Evolutionary conservation across 2,888 invertebrate genomes (phyloP), one percentile per base, ranked within the genome.

Genomic region (Cerceris rybyensis): DNA sequence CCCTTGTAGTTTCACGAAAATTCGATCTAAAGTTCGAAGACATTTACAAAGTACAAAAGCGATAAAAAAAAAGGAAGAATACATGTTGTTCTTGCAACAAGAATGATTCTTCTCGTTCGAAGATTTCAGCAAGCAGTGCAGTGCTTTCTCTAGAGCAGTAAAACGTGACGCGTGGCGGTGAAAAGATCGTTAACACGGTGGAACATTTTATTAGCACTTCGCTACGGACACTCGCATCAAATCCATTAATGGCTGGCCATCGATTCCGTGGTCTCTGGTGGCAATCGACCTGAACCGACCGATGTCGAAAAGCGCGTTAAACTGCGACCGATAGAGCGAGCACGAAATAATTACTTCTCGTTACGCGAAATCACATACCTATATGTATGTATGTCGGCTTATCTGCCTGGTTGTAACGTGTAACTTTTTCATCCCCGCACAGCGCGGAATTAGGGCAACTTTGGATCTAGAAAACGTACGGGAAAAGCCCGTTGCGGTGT

Each of bases 181-280:
- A 74, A 59, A 73, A 69, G 78, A 78, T 81, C 84, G 81, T 86
- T 86, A 86, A 86, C 76, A 82, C 80, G 61, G 71, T 69, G 63
- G 68, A 74, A 75, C 75, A 77, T 84, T 86, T 87, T 87, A 87
- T 87, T 84, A 85, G 82, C 79, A 83, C 86, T 86, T 81, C 65
- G 78, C 49, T 67, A 75, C 68, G 76, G 72, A 75, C 63, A 58
- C 49, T 63, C 63, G 68, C 70, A 72, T 84, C 81, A 82, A 81
- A 84, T 79, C 82, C 81, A 77, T 86, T 87, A 82, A 86, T 79
- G 85, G 77, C 14, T 64, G 75, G 66, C 74, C 74, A 77, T 81
- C 86, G 80, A 85, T 85, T 81, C 55, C 71, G 63, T 55, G 78
- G 73, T 78, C 76, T 64, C 68, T 54, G 60, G 70, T 54, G 80